Evolutionary conservation across 1,140 invertebrate species (phyloP).

Genomic region (Polyergus mexicanus): DNA sequence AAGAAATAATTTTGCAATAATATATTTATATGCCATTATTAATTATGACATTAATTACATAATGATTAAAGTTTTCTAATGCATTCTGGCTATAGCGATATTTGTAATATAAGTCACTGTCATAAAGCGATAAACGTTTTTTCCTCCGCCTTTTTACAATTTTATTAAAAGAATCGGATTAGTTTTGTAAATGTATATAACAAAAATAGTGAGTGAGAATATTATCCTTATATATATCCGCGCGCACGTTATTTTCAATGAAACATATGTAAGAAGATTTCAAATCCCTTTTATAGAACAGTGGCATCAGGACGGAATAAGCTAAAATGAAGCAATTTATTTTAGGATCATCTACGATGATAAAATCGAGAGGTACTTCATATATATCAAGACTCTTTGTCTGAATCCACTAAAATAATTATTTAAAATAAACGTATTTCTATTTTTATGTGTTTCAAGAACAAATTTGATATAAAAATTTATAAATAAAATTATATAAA

Average conservation of each 20-base stretch:
- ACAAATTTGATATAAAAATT: no score
- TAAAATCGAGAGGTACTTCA: not conserved
- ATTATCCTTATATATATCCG: constrained; percentile 7
- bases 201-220: not conserved
- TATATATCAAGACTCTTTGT: constrained; percentile 28
- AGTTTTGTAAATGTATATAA: constrained; percentile 18
- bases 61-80: not conserved
- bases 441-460: no score
- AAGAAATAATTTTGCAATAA: constrained; percentile 7
- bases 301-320: not conserved
- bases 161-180: constrained; percentile 10
- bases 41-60: no score
- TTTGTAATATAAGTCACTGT: not conserved
- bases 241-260: not conserved
- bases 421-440: no score
- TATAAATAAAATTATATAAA: no score
- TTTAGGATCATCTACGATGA: not conserved
- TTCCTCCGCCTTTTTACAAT: constrained; percentile 7
- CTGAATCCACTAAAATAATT: not conserved
- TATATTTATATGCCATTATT: not conserved
- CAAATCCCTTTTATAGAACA: not conserved
- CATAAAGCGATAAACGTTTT: constrained; percentile 7
- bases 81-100: not conserved
- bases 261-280: constrained; percentile 42
- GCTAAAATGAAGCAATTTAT: constrained; percentile 41